Conservation (phyloP, 2,113 vertebrate genomes). For the Parotia lawesii region DNA sequence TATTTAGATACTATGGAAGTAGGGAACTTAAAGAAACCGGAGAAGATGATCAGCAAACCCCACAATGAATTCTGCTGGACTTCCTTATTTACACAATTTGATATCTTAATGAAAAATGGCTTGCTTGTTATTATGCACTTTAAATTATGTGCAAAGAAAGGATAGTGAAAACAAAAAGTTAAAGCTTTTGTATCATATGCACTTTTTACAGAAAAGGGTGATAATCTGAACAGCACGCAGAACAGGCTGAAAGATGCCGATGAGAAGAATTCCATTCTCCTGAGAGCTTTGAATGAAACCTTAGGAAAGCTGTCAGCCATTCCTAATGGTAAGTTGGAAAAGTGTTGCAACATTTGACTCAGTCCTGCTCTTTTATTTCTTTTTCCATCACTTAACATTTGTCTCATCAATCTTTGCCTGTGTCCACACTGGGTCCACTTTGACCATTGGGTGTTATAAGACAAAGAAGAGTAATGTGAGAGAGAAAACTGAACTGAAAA, state of each 20-base stretch:
- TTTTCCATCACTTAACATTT: background rate
- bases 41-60: background rate
- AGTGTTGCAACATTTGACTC: background rate
- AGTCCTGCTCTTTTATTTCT: background rate
- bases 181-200: background rate
- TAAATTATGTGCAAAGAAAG: background rate
- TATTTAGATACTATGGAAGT: background rate
- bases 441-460: background rate
- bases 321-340: constrained; percentile 82
- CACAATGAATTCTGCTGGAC: background rate
- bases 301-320: constrained; percentile 83
- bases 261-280: constrained; percentile 81
- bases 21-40: background rate
- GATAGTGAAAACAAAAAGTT: background rate
- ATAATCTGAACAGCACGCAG: constrained; percentile 75
- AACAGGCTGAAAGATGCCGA: constrained; percentile 80
- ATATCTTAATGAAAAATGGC: background rate
- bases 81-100: background rate
- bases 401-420: background rate
- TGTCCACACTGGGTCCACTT: background rate
- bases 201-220: constrained; percentile 75
- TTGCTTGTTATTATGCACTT: background rate
- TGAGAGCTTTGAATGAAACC: constrained; percentile 84
- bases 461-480: background rate
- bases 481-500: background rate